phyloP scores from a whole-genome alignment of 2,113 vertebrate genomes.

The Sprattus sprattus region DNA sequence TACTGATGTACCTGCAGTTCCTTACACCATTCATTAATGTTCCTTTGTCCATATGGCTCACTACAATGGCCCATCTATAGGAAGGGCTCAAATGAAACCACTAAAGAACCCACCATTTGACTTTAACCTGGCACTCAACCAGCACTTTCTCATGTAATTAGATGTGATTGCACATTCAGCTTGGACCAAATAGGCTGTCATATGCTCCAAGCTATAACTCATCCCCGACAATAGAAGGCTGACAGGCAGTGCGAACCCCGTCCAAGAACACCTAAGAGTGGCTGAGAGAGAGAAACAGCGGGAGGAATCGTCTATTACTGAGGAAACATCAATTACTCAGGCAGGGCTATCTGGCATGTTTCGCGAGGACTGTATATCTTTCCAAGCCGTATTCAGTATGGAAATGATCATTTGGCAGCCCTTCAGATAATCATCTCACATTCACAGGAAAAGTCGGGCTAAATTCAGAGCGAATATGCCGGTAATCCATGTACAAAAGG shows the following conservation, averaged over 20 bases:
- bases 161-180: slow-evolving; percentile 63
- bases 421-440: background rate
- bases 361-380: slow-evolving; percentile 4
- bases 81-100: slow-evolving; percentile 55
- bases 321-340: slow-evolving; percentile 41
- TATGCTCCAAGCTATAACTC: slow-evolving; percentile 47
- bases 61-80: slow-evolving; percentile 53
- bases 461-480: slow-evolving; percentile 25
- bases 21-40: slow-evolving; percentile 42
- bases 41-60: slow-evolving; percentile 54
- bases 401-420: slow-evolving; percentile 32
- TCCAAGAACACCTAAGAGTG: slow-evolving; percentile 24
- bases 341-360: slow-evolving; percentile 28
- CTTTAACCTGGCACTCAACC: slow-evolving; percentile 54
- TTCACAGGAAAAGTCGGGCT: background rate
- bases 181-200: slow-evolving; percentile 52
- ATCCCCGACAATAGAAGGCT: slow-evolving; percentile 32
- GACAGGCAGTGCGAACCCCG: slow-evolving; percentile 32
- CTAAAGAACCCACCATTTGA: slow-evolving; percentile 55
- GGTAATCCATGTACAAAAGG: background rate
- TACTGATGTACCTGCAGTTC: background rate
- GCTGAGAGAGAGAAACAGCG: slow-evolving; percentile 21
- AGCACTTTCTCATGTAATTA: slow-evolving; percentile 62
- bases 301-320: slow-evolving; percentile 43
- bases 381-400: slow-evolving; percentile 28